Evolutionary conservation across 2,113 vertebrate genomes (phyloP).

Genomic region (Butastur rufipennis): DNA sequence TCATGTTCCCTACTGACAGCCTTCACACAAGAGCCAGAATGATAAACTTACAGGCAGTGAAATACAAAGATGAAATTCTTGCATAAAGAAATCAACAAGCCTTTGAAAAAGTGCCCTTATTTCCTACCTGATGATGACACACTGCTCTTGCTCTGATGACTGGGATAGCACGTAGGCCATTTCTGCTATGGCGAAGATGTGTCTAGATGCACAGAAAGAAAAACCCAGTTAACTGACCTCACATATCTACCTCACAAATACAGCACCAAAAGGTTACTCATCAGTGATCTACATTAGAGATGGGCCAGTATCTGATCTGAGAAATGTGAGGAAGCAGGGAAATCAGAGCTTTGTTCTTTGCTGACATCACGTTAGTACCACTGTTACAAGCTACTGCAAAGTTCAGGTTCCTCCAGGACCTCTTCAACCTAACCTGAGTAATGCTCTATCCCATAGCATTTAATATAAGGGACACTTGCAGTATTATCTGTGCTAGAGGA

Average conservation of each 20-base stretch:
- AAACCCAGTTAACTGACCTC: neutral
- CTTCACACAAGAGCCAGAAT: neutral
- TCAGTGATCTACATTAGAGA: neutral
- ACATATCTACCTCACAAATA: neutral
- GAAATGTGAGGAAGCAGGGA: neutral
- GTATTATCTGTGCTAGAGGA: neutral
- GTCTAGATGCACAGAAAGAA: slow-evolving; percentile 66
- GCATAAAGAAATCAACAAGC: neutral
- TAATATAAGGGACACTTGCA: neutral
- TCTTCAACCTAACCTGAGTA: neutral
- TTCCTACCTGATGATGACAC: slow-evolving; percentile 85
- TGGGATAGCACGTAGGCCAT: slow-evolving; percentile 78
- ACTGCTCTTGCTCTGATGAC: slow-evolving; percentile 75
- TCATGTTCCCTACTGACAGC: neutral
- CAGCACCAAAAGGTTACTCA: neutral
- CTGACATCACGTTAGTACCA: neutral
- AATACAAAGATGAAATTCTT: neutral
- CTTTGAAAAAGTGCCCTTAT: neutral
- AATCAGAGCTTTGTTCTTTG: neutral
- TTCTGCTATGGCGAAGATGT: slow-evolving; percentile 85
- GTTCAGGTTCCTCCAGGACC: neutral
- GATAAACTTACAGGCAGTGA: neutral
- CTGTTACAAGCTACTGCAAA: neutral
- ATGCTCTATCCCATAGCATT: neutral
- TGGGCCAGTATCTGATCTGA: neutral